A percentile compares a stretch with the other conserved stretches of the same genome.
These are phyloP conservation scores for Coronaproctus castanopsis DNA, from an alignment of 2,888 invertebrate genomes.

Conservation along the genomic window DNA sequence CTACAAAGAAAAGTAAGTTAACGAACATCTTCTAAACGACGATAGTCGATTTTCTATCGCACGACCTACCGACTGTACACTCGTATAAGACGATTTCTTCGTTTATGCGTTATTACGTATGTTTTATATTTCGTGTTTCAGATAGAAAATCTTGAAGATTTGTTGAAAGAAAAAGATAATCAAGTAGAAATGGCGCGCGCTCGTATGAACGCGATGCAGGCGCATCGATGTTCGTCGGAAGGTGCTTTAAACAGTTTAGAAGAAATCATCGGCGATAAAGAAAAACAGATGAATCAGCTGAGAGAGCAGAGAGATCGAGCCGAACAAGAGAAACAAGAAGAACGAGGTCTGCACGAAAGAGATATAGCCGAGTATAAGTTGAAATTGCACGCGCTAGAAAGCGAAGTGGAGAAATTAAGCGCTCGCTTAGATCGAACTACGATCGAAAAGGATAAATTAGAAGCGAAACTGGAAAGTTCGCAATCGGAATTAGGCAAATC, in stretches of 20 bases:
- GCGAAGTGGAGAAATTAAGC: conserved; percentile 73
- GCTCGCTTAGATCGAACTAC: conserved; percentile 72
- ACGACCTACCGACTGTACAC: too few relatives aligned
- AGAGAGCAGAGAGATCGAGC: conserved; percentile 85
- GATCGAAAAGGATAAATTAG: conserved; percentile 74
- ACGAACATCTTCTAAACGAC: too few relatives aligned
- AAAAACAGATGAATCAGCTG: conserved; percentile 87
- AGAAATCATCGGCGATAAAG: conserved; percentile 89
- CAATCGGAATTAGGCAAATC: conserved; percentile 86
- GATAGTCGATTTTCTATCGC: too few relatives aligned
- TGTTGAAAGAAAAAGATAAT: conserved; percentile 92
- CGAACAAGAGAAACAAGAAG: conserved; percentile 89
- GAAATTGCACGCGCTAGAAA: conserved; percentile 74
- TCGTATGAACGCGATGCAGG: conserved; percentile 76
- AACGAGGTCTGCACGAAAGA: conserved; percentile 59
- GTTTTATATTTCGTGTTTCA: conserved; percentile 26
- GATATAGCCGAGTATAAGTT: conserved; percentile 88
- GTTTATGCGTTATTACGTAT: too few relatives aligned
- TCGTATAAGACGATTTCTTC: too few relatives aligned
- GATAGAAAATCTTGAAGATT: conserved; percentile 94
- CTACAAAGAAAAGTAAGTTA: conserved; percentile 75
- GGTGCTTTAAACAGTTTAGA: conserved; percentile 80
- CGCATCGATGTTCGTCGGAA: conserved; percentile 82
- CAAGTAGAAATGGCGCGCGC: conserved; percentile 90
- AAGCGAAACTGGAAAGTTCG: conserved; percentile 75